These are phyloP conservation scores for Mantis religiosa DNA, from an alignment of 2,888 invertebrate genomes.

Conservation along the genomic window DNA sequence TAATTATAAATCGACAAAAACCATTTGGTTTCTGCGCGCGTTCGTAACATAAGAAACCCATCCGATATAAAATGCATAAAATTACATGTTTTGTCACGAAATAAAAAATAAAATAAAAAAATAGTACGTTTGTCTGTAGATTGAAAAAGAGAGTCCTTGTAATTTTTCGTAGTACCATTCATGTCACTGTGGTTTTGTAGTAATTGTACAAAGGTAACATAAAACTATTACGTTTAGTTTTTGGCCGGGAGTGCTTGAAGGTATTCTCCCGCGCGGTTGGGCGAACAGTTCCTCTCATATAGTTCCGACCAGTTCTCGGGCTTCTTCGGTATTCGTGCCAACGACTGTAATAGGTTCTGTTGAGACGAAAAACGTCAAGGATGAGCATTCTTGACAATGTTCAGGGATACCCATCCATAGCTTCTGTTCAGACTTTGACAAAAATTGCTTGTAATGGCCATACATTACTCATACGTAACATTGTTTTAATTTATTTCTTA, in stretches of 20 bases:
- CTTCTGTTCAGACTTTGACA: neutral
- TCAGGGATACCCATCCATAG: neutral
- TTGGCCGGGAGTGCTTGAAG: neutral
- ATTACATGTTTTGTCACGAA: conserved; percentile 17
- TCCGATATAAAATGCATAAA: conserved; percentile 1
- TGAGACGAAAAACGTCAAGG: neutral
- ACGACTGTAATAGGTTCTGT: neutral
- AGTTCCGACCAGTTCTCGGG: conserved; percentile 6
- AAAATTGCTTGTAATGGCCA: neutral
- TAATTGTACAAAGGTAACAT: conserved; percentile 20
- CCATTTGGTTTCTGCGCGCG: conserved; percentile 14
- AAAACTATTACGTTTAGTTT: conserved; percentile 14
- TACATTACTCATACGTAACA: neutral
- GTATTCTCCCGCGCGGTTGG: neutral
- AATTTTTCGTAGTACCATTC: conserved; percentile 10
- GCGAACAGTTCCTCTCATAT: conserved; percentile 11
- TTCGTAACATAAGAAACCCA: conserved; percentile 3
- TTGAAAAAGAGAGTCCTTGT: conserved; percentile 7
- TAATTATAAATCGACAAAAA: conserved; percentile 7
- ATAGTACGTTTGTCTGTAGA: conserved; percentile 19
- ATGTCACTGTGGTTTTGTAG: conserved; percentile 20
- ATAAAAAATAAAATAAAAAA: neutral
- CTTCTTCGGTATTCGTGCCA: neutral
- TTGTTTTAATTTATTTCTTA: neutral
- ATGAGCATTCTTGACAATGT: neutral